Base-by-base conservation (phyloP, 2,797 vertebrate genomes). In the Hemitrygon akajei region DNA sequence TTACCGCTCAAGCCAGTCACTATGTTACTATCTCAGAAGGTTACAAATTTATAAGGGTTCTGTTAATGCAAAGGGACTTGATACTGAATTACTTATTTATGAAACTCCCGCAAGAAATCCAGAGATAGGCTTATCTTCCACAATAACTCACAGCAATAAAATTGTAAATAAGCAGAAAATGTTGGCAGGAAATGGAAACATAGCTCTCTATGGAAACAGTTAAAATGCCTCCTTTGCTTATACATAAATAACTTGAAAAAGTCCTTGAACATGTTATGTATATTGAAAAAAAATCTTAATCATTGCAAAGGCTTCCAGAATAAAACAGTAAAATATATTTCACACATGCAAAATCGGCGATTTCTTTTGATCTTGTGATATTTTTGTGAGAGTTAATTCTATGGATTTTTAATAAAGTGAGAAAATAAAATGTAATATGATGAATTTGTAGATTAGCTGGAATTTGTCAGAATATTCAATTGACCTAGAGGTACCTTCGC, bases 341-440 rank as follows among this genome's bases (percentile, higher is more conserved):
- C 76, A 58, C 27, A 76, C 47, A n/a, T 75, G 37, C 73, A 75
- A 47, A 76, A 76, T 75, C 47, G 40, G 69, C 27, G 16, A 58
- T 93, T 76, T 73, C n/a, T 73, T 75, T 76, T 76, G 91, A 73
- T 75, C 27, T 73, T 92, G 91, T 69, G 34, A 92, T 92, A 56
- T 92, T 91, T 92, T 91, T 92, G 40, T 75, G 91, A 63, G 69
- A 30, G 69, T 7, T 92, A 56, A 56, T 27, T 30, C 3, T 47
- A 25, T 75, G 27, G 86, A 10, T 66, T 93, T 93, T 93, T 93
- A 71, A 93, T 75, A 93, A 76, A 93, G 73, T 34, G 30, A 25
- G 14, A 56, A 93, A 75, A 73, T 47, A 73, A 30, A 37, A 22
- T 92, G 22, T 73, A 76, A 40, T 30, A 56, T 27, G 47, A 92